phyloP scores from a whole-genome alignment of 1,140 invertebrate species.

The Drosophila littoralis region DNA sequence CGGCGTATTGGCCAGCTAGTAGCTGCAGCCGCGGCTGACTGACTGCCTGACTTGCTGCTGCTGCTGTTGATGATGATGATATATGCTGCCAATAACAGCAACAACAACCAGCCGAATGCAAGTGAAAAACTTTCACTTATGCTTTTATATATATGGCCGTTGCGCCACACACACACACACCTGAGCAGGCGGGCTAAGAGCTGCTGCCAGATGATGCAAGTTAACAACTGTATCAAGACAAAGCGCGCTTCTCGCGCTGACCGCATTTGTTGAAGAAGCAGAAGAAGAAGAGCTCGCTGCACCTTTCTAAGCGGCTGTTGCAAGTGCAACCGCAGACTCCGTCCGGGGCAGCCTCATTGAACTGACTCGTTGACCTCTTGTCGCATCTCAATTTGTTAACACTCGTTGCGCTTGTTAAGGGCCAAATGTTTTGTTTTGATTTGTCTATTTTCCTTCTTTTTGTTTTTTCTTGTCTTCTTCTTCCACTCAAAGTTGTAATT shows the following conservation, averaged over 20 bases:
- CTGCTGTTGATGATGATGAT: conserved; percentile 54
- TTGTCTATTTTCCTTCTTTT: conserved; percentile 38
- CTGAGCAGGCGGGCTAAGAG: background rate
- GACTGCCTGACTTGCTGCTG: conserved; percentile 12
- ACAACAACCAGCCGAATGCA: conserved; percentile 57
- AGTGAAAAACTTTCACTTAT: conserved; percentile 80
- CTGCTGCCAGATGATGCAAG: conserved; percentile 35
- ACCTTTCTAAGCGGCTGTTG: conserved; percentile 39
- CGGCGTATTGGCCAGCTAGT: conserved; percentile 38
- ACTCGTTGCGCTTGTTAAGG: conserved; percentile 48
- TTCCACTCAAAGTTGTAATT: conserved; percentile 36
- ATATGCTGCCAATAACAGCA: conserved; percentile 52
- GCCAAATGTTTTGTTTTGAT: conserved; percentile 68
- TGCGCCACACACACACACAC: conserved; percentile 50
- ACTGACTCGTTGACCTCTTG: conserved; percentile 54
- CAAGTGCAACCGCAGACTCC: conserved; percentile 36
- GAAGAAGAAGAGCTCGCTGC: conserved; percentile 6
- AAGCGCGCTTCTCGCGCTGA: conserved; percentile 37
- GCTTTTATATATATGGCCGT: conserved; percentile 30
- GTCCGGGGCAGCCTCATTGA: conserved; percentile 36
- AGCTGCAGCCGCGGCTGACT: conserved; percentile 44
- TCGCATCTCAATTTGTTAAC: conserved; percentile 75
- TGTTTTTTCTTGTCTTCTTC: conserved; percentile 7
- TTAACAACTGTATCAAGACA: conserved; percentile 43
- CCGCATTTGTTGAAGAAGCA: conserved; percentile 30